Conservation (phyloP, 2,888 invertebrate genomes). For the Tanypteryx hageni region DNA sequence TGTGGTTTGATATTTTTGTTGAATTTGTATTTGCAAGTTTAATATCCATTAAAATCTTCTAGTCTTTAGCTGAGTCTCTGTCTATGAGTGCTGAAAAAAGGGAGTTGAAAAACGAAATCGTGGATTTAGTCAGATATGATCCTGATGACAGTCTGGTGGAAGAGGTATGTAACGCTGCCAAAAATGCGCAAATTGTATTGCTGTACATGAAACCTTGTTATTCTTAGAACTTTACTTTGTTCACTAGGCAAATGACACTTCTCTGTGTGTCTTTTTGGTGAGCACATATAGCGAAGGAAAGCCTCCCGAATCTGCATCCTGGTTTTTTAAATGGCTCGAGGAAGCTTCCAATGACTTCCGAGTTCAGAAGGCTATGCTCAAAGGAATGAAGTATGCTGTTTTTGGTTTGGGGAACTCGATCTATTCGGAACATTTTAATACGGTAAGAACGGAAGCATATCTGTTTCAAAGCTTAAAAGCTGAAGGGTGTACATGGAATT, state of each 20-base stretch:
- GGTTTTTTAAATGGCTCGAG: conserved; percentile 78
- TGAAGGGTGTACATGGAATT: too few relatives aligned
- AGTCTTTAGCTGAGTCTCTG: conserved; percentile 41
- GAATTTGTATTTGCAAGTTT: neutral
- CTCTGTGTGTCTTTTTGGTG: conserved; percentile 39
- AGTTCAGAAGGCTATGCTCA: conserved; percentile 75
- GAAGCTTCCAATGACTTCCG: conserved; percentile 78
- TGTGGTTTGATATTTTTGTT: neutral
- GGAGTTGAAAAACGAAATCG: conserved; percentile 30
- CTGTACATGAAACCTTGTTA: neutral
- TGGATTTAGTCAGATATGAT: conserved; percentile 44
- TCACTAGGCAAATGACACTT: conserved; percentile 42
- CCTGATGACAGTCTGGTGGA: conserved; percentile 40
- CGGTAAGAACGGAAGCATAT: conserved; percentile 70
- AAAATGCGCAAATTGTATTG: neutral
- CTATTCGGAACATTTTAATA: conserved; percentile 75
- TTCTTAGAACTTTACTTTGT: neutral
- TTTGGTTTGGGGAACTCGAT: conserved; percentile 78
- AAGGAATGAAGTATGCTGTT: conserved; percentile 75
- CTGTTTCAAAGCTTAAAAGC: too few relatives aligned
- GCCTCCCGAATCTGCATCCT: conserved; percentile 75
- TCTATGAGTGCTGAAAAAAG: conserved; percentile 15
- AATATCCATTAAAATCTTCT: neutral
- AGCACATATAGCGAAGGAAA: conserved; percentile 76
- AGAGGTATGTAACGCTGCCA: neutral